These are phyloP conservation scores for Notolabrus celidotus DNA, from an alignment of 2,797 vertebrate genomes.

Conservation along the genomic window DNA sequence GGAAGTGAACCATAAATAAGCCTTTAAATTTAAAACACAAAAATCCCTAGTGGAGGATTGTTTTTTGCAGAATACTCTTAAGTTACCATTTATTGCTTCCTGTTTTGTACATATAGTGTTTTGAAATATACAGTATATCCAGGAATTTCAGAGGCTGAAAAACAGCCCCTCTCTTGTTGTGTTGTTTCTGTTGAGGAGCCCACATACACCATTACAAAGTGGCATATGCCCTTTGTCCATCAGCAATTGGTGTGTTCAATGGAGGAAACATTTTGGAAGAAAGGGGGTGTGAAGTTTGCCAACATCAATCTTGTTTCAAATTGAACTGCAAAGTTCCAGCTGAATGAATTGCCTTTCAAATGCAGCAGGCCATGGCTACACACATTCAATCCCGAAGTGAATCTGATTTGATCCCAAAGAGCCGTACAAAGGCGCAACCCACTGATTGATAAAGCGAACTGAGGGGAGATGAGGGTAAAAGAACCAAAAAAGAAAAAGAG, in stretches of 20 bases:
- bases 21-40: background rate
- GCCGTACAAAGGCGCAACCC: constrained; percentile 75
- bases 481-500: constrained; percentile 37
- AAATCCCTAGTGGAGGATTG: background rate
- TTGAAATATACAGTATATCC: constrained; percentile 8
- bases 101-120: background rate
- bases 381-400: constrained; percentile 77
- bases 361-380: constrained; percentile 78
- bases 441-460: constrained; percentile 78
- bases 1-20: background rate
- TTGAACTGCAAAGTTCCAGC: constrained; percentile 79
- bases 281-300: constrained; percentile 80
- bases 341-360: constrained; percentile 83
- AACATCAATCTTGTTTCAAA: constrained; percentile 82
- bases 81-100: background rate
- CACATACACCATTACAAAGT: constrained; percentile 74
- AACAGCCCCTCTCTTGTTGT: constrained; percentile 19
- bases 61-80: background rate
- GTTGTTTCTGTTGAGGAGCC: constrained; percentile 62
- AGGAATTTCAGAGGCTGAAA: constrained; percentile 34
- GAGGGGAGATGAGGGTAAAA: constrained; percentile 69
- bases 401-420: constrained; percentile 82
- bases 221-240: constrained; percentile 77
- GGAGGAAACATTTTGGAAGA: constrained; percentile 80
- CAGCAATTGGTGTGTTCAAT: constrained; percentile 74